Base-by-base conservation (phyloP, 2,888 invertebrate species). In the Scaeva pyrastri region DNA sequence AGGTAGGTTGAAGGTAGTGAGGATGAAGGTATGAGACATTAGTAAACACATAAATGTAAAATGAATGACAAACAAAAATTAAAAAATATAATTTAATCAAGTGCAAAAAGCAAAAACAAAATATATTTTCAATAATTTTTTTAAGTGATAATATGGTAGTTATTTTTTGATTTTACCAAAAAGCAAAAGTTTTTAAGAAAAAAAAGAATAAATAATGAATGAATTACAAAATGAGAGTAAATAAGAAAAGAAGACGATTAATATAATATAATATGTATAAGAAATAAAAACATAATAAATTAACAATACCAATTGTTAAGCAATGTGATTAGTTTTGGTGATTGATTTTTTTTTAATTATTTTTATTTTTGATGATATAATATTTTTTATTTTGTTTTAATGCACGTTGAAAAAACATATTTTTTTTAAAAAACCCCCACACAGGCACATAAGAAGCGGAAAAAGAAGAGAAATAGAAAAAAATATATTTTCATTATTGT, bases 381-480 rank as follows among this genome's bases (percentile, higher is more conserved):
- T 81, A 48, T 45, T 68, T 58, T 56, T 66, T 77, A 41, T 50
- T 74, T 36, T 72, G 16, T 72, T 86, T 81, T 70, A 77, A 86
- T 86, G 86, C 77, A 86, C 86, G 87, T 82, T 87, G 87, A 83
- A 78, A 87, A 87, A 75, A 83, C 78, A 83, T 83, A 43, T 85
- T 56, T 87, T 90, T 90, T 90, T 90, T 5, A 31, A n/a, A n/a
- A n/a, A 89, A 90, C 91, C 92, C 91, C 91, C 91, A 89, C 89
- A 91, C 90, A 91, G 91, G 91, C 91, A 90, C 90, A 91, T 90
- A 91, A 91, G 90, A 91, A 92, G 91, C 91, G 90, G 90, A 90
- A 92, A 91, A 91, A 87, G 83, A 91, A 91, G 91, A 91, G 90
- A 91, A 91, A 91, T 90, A 91, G 90, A 91, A 91, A 91, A 91